Evolutionary conservation across 2,113 vertebrate species (phyloP).

Genomic region (Ranitomeya imitator): DNA sequence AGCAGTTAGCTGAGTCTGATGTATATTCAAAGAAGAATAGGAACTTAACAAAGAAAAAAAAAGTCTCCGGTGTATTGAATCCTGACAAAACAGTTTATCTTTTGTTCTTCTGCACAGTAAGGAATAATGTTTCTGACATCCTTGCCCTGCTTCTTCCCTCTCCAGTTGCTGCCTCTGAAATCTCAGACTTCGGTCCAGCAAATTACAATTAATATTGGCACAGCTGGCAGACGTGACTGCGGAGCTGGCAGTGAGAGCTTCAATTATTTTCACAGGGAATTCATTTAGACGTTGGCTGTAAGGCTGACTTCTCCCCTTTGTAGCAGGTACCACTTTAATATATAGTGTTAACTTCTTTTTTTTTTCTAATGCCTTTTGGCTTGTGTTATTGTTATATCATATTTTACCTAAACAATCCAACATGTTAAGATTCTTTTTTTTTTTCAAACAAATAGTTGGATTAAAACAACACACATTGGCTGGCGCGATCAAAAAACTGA

Average conservation of each 20-base stretch:
- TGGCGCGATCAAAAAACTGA: slow-evolving; percentile 29
- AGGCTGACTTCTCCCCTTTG: slow-evolving; percentile 4
- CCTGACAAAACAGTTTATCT: slow-evolving; percentile 54
- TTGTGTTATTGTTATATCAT: slow-evolving; percentile 54
- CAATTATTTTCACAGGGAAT: slow-evolving; percentile 54
- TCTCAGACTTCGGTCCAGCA: slow-evolving; percentile 36
- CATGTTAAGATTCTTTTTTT: slow-evolving; percentile 39
- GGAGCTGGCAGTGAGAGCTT: slow-evolving; percentile 8
- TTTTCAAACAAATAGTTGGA: slow-evolving; percentile 51
- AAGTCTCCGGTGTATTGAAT: slow-evolving; percentile 31
- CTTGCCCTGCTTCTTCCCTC: slow-evolving; percentile 9
- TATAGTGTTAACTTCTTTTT: slow-evolving; percentile 52
- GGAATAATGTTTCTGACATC: slow-evolving; percentile 51
- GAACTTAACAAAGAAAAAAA: slow-evolving; percentile 33
- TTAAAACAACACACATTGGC: slow-evolving; percentile 48
- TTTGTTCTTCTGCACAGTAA: slow-evolving; percentile 50
- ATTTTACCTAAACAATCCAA: slow-evolving; percentile 57
- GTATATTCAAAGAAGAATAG: slow-evolving; percentile 42
- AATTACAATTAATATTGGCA: slow-evolving; percentile 54
- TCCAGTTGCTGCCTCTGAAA: slow-evolving; percentile 44
- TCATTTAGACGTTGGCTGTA: slow-evolving; percentile 52
- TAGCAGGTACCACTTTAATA: slow-evolving; percentile 49
- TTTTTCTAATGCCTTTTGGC: slow-evolving; percentile 53
- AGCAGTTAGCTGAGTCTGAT: background rate
- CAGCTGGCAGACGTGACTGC: slow-evolving; percentile 35